These are phyloP conservation scores for Gallinago nigripennis DNA, from an alignment of 2,797 vertebrate species.

Conservation along the genomic window DNA sequence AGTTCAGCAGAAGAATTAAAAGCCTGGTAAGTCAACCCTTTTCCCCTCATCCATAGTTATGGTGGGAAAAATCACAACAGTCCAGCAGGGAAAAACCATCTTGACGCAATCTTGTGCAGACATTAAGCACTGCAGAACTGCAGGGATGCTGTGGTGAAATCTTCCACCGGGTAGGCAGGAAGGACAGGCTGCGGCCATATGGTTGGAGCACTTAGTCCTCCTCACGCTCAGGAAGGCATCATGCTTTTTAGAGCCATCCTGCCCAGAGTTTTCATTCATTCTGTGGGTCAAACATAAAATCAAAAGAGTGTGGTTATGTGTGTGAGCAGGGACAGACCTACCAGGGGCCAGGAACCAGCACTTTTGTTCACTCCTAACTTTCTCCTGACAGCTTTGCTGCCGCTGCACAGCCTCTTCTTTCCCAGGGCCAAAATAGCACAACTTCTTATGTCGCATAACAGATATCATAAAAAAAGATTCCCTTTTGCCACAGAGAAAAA, in stretches of 20 bases:
- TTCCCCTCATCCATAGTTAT: accelerated
- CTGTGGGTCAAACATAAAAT: neutral
- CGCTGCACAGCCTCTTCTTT: neutral
- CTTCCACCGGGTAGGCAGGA: neutral
- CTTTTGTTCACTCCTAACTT: neutral
- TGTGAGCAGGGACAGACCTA: neutral
- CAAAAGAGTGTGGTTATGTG: neutral
- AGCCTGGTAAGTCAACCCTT: neutral
- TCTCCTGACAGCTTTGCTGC: neutral
- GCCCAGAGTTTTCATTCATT: neutral
- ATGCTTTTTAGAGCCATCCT: neutral
- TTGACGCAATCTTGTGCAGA: neutral
- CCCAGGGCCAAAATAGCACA: neutral
- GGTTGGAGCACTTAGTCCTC: neutral
- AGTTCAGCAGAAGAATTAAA: neutral
- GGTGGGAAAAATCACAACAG: neutral
- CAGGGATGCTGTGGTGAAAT: neutral
- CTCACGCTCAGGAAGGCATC: accelerated
- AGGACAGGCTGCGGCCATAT: accelerated
- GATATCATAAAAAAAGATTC: neutral
- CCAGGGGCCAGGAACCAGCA: neutral
- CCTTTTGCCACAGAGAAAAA: neutral
- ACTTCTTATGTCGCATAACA: neutral
- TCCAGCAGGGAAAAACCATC: neutral
- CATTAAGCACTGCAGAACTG: neutral